Percentiles rank a stretch among this genome's conserved stretches.
phyloP scores from a whole-genome alignment of 1,140 invertebrate species.

The Apis laboriosa region DNA sequence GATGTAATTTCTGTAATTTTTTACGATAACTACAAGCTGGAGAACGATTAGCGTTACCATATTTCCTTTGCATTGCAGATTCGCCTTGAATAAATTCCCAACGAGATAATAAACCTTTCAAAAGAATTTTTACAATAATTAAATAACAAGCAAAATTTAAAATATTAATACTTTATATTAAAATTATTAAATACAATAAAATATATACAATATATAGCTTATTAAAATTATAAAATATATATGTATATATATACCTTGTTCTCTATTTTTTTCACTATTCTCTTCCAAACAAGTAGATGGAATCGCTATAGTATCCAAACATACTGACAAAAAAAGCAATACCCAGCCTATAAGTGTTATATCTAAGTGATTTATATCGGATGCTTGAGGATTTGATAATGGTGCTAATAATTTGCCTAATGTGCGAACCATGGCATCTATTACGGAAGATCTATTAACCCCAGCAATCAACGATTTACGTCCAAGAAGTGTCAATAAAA shows the following conservation, averaged over 20 bases:
- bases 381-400: slow-evolving; percentile 77
- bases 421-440: slow-evolving; percentile 84
- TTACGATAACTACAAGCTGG: slow-evolving; percentile 83
- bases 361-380: slow-evolving; percentile 73
- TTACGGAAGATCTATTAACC: slow-evolving; percentile 83
- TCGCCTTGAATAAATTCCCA: slow-evolving; percentile 93
- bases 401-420: slow-evolving; percentile 82
- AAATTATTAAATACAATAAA: background rate
- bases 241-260: slow-evolving; percentile 72
- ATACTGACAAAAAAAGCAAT: slow-evolving; percentile 88
- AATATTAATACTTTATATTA: background rate
- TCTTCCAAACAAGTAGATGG: slow-evolving; percentile 68
- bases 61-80: slow-evolving; percentile 83
- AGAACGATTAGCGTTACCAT: slow-evolving; percentile 77
- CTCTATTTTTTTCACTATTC: slow-evolving; percentile 76
- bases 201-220: slow-evolving; percentile 64
- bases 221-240: slow-evolving; percentile 27
- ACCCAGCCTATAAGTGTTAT: slow-evolving; percentile 88
- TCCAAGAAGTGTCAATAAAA: slow-evolving; percentile 92
- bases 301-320: slow-evolving; percentile 83
- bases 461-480: slow-evolving; percentile 87
- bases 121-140: slow-evolving; percentile 12
- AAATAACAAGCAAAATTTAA: background rate
- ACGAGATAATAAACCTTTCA: slow-evolving; percentile 80
- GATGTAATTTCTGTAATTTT: slow-evolving; percentile 87